Evolutionary conservation across 2,113 vertebrate species (phyloP).

Genomic region (Nettapus auritus): DNA sequence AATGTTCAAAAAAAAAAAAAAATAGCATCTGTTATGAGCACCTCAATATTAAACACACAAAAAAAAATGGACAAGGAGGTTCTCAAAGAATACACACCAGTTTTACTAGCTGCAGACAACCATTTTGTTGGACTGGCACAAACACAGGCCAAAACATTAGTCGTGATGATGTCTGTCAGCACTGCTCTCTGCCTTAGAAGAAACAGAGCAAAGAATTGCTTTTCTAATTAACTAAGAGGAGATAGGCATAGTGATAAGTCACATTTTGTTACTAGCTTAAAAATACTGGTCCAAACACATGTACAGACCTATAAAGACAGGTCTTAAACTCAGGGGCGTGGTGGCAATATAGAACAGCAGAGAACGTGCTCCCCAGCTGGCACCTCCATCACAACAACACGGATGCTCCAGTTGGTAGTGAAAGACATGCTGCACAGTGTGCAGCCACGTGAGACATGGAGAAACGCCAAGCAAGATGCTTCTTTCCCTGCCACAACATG

Average conservation of each 20-base stretch:
- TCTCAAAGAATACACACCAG: not conserved
- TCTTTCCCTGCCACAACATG: not conserved
- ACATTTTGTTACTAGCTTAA: not conserved
- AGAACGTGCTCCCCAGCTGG: not conserved
- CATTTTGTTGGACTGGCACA: not conserved
- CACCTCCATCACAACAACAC: not conserved
- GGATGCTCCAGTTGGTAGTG: not conserved
- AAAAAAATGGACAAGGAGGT: not conserved
- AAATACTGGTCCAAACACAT: not conserved
- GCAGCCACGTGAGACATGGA: rapidly evolving
- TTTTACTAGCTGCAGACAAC: not conserved
- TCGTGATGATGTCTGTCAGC: not conserved
- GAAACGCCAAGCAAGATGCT: not conserved
- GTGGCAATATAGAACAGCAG: not conserved
- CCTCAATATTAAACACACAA: not conserved
- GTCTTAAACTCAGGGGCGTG: not conserved
- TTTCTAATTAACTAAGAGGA: not conserved
- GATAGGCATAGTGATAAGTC: not conserved
- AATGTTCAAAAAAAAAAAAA: not conserved
- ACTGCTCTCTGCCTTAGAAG: not conserved
- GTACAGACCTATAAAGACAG: not conserved
- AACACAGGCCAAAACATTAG: not conserved
- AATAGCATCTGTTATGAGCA: not conserved
- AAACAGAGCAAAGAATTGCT: not conserved
- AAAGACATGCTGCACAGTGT: not conserved